Evolutionary conservation across 1,140 invertebrate genomes (phyloP).

Genomic region (Caerostris darwini): DNA sequence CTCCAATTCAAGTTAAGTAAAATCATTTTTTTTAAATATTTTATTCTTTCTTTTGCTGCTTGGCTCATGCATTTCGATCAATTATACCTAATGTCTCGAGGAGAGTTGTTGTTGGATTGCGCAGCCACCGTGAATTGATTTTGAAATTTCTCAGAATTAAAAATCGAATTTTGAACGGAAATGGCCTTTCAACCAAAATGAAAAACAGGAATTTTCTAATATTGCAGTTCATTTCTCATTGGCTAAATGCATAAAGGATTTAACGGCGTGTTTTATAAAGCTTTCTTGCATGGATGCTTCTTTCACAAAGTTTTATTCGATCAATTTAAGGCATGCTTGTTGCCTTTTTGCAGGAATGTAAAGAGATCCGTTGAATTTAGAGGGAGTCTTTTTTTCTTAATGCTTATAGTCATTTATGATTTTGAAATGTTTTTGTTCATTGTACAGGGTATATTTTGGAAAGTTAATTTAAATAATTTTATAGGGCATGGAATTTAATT

Average conservation of each 20-base stretch:
- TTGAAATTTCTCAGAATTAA: background rate
- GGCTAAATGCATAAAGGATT: background rate
- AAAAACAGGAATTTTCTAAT: background rate
- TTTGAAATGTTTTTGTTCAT: too few relatives aligned
- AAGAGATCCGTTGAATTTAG: too few relatives aligned
- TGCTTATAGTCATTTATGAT: too few relatives aligned
- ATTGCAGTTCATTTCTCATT: background rate
- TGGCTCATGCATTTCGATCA: background rate
- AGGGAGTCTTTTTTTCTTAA: too few relatives aligned
- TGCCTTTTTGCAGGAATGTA: too few relatives aligned
- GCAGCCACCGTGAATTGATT: slow-evolving; percentile 9
- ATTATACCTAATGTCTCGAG: background rate
- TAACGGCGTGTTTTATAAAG: background rate
- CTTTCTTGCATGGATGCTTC: background rate
- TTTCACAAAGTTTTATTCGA: background rate
- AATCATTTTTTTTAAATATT: background rate
- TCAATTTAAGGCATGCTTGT: too few relatives aligned
- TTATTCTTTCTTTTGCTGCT: background rate
- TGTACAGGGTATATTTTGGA: too few relatives aligned
- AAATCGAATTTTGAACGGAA: background rate
- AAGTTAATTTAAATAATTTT: too few relatives aligned
- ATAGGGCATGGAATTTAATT: too few relatives aligned
- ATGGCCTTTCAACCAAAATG: background rate
- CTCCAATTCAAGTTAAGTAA: background rate
- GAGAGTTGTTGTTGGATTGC: background rate